Base-by-base conservation (phyloP, 2,113 vertebrate genomes). In the Platycercus adscitus region DNA sequence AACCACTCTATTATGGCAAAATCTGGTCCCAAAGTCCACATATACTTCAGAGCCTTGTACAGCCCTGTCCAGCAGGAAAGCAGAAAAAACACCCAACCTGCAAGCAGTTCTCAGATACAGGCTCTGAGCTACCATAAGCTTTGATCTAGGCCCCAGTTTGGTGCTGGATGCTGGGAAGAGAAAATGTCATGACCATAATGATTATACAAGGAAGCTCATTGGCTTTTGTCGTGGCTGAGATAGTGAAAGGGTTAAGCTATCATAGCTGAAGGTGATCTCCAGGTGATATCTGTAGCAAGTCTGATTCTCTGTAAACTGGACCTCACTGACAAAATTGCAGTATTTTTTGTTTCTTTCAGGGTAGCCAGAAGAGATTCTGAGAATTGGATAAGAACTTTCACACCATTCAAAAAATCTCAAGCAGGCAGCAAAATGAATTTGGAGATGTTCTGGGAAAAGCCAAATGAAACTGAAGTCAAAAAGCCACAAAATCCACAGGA, bases 121-220 rank as follows among this genome's bases (percentile, higher is more conserved):
- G 24, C 9, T 84, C 16, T 50, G 23, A 68, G 13, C 33, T 72
- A 25, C 43, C 11, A 10, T 35, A 72, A 73, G 2, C 8, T 75
- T 19, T 75, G 28, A 5, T 28, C 31, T 49, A 69, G 79, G 33
- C 7, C 28, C 39, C 10, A 29, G 3, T 84, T 81, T 17, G 6
- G 15, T 44, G 39, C 24, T 68, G 11, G 16, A 66, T 3, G 3
- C 24, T 49, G 18, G 50, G 21, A 80, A 93, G 13, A 68, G 33
- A 81, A 89, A 79, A 60, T 26, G 0, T 16, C 8, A 46, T 11
- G 11, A 4, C 17, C 2, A 0, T 65, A 37, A 56, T 5, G 6
- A 19, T 65, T 29, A 50, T 15, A 49, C 21, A 41, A 72, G 71
- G 44, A 86, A 56, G 82, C 2, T 2, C 14, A 7, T 3, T n/a